Evolutionary conservation across 1,140 invertebrate genomes (phyloP).

Genomic region (Phenacoccus solenopsis): DNA sequence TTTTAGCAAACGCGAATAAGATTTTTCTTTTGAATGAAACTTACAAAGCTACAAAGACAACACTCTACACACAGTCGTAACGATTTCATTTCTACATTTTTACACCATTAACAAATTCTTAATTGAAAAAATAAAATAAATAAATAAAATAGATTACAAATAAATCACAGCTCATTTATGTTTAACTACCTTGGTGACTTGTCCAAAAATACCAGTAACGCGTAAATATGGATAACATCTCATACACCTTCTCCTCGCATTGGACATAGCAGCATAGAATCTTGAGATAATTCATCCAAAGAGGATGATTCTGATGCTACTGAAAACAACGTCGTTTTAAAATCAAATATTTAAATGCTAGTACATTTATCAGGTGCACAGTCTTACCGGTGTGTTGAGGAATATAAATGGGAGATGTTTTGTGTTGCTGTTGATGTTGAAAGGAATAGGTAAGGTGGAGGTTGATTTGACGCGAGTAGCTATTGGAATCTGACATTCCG

Average conservation of each 20-base stretch:
- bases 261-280: conserved; percentile 47
- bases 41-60: neutral
- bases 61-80: neutral
- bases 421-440: conserved; percentile 55
- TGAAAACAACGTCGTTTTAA: too few relatives aligned
- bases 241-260: conserved; percentile 26
- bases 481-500: conserved; percentile 5
- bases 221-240: neutral
- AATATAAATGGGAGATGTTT: conserved; percentile 43
- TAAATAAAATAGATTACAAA: neutral
- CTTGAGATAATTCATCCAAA: conserved; percentile 65
- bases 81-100: neutral
- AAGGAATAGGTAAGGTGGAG: conserved; percentile 70
- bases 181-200: conserved; percentile 1
- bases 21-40: neutral
- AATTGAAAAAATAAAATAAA: neutral
- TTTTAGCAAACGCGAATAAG: too few relatives aligned
- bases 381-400: conserved; percentile 37
- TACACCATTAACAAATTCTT: neutral
- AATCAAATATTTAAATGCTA: neutral
- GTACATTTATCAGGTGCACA: conserved; percentile 18
- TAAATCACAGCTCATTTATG: conserved; percentile 12
- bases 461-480: conserved; percentile 64
- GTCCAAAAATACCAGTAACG: neutral
- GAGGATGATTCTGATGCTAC: conserved; percentile 60